Evolutionary conservation across 2,797 vertebrate species (phyloP), one percentile per base, ranked within the genome.

Genomic region (Aulostomus chinensis): DNA sequence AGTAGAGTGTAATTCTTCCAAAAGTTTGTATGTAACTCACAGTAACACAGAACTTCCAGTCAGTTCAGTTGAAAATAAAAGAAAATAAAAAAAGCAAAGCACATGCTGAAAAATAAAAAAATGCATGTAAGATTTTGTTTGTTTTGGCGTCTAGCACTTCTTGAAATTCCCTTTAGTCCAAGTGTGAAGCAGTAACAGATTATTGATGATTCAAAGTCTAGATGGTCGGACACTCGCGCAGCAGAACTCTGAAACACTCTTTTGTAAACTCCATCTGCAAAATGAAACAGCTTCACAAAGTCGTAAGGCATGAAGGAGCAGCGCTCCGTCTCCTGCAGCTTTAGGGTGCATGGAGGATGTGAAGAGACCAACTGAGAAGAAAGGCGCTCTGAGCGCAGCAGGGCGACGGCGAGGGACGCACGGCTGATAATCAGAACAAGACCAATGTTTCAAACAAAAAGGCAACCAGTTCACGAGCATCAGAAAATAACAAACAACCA

Each of bases 261-360:
- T 24, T 16, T 46, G 29, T 43, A 32, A 78, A 58, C 7, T 41
- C 16, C n/a, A 21, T 50, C 13, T 40, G 24, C 46, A 39, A 66
- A 65, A 58, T 58, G 1, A 56, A 68, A 50, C 13, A 51, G 61
- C 21, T 65, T 62, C 34, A 29, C 48, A 24, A 58, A 60, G 8
- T 29, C 14, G 42, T 58, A 78, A 73, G 72, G 51, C 57, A 53
- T 76, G 55, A 49, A 39, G 31, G 46, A 65, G 53, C 60, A 38
- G 36, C 21, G 41, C 55, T 62, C 46, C 35, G 54, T 50, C 32
- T 31, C 31, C 16, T 45, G 24, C 14, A 58, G 33, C 24, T 60
- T 60, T 25, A 33, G 41, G 39, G 73, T 77, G 65, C 62, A 78
- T 55, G 73, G 58, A 57, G 15, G 4, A 63, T 45, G 25, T 39